Conservation (phyloP, 2,113 vertebrate species). For the Sinocyclocheilus rhinocerous region DNA sequence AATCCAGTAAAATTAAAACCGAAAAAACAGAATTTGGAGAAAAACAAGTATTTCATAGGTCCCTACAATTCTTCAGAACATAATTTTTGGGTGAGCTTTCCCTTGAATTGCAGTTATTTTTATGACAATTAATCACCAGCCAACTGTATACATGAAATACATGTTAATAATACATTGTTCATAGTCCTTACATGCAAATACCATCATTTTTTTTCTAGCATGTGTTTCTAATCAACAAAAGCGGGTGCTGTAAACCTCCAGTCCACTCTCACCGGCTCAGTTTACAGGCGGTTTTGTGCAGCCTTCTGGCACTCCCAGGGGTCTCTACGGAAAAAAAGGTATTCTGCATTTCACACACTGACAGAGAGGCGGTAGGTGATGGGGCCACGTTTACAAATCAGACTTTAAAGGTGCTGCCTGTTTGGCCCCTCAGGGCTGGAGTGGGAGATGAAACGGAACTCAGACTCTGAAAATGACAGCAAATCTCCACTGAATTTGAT, state of each 20-base stretch:
- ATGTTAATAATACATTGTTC: neutral
- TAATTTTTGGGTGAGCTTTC: neutral
- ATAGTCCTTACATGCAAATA: neutral
- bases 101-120: neutral
- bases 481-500: conserved; percentile 74
- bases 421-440: conserved; percentile 56
- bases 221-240: conserved; percentile 42
- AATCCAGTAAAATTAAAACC: too few relatives aligned
- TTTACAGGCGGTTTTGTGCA: neutral
- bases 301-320: neutral
- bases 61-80: too few relatives aligned
- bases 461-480: conserved; percentile 67
- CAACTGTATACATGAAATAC: neutral
- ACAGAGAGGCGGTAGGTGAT: conserved; percentile 26
- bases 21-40: too few relatives aligned
- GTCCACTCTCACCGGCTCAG: conserved; percentile 10
- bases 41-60: too few relatives aligned
- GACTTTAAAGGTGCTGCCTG: conserved; percentile 59
- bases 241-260: conserved; percentile 11
- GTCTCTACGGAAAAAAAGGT: neutral
- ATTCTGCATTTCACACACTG: conserved; percentile 48
- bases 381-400: conserved; percentile 39
- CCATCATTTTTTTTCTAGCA: neutral
- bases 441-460: conserved; percentile 55
- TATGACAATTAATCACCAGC: neutral